Evolutionary conservation across 2,888 invertebrate species (phyloP).

Genomic region (Cheiracanthium punctorium): DNA sequence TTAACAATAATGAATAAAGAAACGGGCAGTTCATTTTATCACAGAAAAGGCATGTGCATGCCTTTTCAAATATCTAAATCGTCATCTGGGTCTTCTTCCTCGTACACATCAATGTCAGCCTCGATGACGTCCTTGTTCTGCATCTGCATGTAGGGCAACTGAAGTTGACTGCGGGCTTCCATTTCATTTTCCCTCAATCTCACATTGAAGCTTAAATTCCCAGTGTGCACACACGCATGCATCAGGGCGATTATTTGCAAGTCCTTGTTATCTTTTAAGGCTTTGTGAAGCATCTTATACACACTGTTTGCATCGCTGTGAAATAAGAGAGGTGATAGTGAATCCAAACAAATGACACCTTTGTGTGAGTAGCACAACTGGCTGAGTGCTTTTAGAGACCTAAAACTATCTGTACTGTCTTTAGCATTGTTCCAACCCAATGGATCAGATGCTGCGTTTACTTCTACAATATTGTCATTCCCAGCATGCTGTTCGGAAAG

Average conservation of each 20-base stretch:
- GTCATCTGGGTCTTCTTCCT: too few relatives aligned
- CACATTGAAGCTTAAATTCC: conserved; percentile 55
- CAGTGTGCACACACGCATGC: conserved; percentile 45
- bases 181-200: conserved; percentile 41
- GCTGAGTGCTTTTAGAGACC: conserved; percentile 4
- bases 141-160: conserved; percentile 39
- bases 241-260: too few relatives aligned
- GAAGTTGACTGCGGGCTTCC: too few relatives aligned
- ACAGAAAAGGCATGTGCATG: conserved; percentile 68
- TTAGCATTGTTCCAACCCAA: conserved; percentile 18
- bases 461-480: too few relatives aligned
- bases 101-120: conserved; percentile 47
- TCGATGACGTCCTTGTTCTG: conserved; percentile 29
- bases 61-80: conserved; percentile 59
- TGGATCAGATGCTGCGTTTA: conserved; percentile 36
- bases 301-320: conserved; percentile 24
- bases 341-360: conserved; percentile 40
- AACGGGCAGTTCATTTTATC: too few relatives aligned
- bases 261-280: too few relatives aligned
- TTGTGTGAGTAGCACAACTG: neutral
- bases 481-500: too few relatives aligned
- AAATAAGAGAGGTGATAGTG: conserved; percentile 36
- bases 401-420: neutral
- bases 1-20: too few relatives aligned
- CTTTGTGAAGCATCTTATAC: conserved; percentile 31